These are phyloP conservation scores for Eurytoma adleriae DNA, from an alignment of 2,888 invertebrate species.

Conservation along the genomic window DNA sequence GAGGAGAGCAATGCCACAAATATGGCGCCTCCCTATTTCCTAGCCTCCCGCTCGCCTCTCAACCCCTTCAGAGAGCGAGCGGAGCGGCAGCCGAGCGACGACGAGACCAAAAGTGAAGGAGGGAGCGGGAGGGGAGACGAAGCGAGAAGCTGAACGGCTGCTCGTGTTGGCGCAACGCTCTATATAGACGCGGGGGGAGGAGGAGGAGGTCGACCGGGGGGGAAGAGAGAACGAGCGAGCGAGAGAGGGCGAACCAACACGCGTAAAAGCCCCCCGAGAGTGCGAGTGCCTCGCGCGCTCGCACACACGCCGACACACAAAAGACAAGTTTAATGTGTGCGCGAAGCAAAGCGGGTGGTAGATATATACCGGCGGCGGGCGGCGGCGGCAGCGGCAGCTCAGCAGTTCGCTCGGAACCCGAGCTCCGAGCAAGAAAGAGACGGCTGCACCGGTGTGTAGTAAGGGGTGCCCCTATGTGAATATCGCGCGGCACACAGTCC, in stretches of 20 bases:
- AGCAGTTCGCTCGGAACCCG: slow-evolving; percentile 43
- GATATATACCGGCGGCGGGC: slow-evolving; percentile 50
- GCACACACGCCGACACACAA: slow-evolving; percentile 56
- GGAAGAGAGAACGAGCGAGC: slow-evolving; percentile 30
- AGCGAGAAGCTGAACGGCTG: slow-evolving; percentile 52
- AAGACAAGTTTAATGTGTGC: slow-evolving; percentile 60
- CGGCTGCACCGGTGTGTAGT: slow-evolving; percentile 58
- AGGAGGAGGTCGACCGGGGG: slow-evolving; percentile 15
- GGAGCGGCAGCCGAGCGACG: slow-evolving; percentile 37
- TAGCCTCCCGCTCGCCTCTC: slow-evolving; percentile 62
- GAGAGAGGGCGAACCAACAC: slow-evolving; percentile 52
- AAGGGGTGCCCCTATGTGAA: slow-evolving; percentile 72
- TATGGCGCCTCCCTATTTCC: slow-evolving; percentile 75
- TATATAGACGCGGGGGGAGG: slow-evolving; percentile 7
- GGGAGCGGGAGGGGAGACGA: slow-evolving; percentile 56
- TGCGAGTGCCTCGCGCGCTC: slow-evolving; percentile 51
- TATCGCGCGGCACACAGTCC: slow-evolving; percentile 74
- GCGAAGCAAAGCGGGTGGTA: slow-evolving; percentile 60
- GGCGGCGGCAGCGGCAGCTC: slow-evolving; percentile 42
- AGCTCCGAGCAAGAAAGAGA: slow-evolving; percentile 37
- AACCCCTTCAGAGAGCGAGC: slow-evolving; percentile 54
- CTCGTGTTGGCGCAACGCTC: slow-evolving; percentile 46
- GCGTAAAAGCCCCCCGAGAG: slow-evolving; percentile 59
- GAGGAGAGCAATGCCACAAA: slow-evolving; percentile 69
- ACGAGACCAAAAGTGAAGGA: slow-evolving; percentile 58